Evolutionary conservation across 2,888 invertebrate species (phyloP).

Genomic region (Mythimna albipuncta): DNA sequence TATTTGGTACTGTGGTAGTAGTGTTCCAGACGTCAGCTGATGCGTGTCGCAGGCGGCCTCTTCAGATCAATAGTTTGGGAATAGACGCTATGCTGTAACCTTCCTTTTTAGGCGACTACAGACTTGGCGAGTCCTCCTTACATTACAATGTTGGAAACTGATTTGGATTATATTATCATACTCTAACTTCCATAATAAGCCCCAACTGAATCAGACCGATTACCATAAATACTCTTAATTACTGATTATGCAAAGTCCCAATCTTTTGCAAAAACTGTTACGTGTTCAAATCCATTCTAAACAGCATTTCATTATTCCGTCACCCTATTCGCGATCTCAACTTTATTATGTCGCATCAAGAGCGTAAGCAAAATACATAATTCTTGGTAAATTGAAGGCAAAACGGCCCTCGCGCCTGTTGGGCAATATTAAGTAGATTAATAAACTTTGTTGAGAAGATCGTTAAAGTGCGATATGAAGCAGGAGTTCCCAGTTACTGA

Average conservation of each 20-base stretch:
- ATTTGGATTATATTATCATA: slow-evolving; percentile 3
- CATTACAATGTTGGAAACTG: not conserved
- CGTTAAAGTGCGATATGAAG: slow-evolving; percentile 60
- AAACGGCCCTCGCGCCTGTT: slow-evolving; percentile 47
- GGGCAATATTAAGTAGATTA: slow-evolving; percentile 59
- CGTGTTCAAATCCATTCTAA: not conserved
- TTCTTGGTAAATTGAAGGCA: slow-evolving; percentile 39
- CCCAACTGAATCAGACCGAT: not conserved
- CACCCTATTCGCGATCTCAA: slow-evolving; percentile 23
- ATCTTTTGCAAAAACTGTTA: not conserved
- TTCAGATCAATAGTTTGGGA: slow-evolving; percentile 65
- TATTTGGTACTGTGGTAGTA: slow-evolving; percentile 50
- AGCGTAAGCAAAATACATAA: slow-evolving; percentile 45
- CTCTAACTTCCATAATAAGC: not conserved
- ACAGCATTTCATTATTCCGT: slow-evolving; percentile 15
- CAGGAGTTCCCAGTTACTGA: slow-evolving; percentile 61
- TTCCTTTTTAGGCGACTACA: slow-evolving; percentile 27
- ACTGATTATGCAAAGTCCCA: not conserved
- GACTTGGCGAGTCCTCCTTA: slow-evolving; percentile 1
- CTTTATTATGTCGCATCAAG: slow-evolving; percentile 47
- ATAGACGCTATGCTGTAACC: slow-evolving; percentile 52
- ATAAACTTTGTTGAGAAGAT: slow-evolving; percentile 59
- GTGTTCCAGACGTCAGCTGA: slow-evolving; percentile 63
- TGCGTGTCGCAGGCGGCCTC: slow-evolving; percentile 59
- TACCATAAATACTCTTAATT: not conserved